Evolutionary conservation across 2,888 invertebrate species (phyloP).

Genomic region (Globia sparganii): DNA sequence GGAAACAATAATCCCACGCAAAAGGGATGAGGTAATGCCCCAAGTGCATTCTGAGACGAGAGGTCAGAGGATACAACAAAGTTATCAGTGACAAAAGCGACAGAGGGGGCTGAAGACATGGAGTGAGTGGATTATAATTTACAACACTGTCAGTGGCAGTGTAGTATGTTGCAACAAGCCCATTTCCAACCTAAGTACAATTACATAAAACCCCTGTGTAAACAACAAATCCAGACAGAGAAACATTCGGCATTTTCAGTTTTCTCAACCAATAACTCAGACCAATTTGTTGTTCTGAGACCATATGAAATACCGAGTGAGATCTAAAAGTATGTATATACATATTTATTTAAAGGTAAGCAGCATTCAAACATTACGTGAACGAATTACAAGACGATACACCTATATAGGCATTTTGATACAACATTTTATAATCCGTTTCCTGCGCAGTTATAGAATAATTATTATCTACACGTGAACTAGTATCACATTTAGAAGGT

Average conservation of each 20-base stretch:
- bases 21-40: not conserved
- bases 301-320: slow-evolving; percentile 6
- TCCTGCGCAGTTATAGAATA: not conserved
- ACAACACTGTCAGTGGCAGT: not conserved
- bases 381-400: slow-evolving; percentile 9
- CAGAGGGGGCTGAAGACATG: not conserved
- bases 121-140: not conserved
- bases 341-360: slow-evolving; percentile 29
- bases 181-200: not conserved
- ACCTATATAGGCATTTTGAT: slow-evolving; percentile 5
- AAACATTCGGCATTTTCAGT: slow-evolving; percentile 5
- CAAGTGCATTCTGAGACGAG: slow-evolving; percentile 1
- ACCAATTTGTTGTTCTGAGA: too few species aligned
- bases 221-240: not conserved
- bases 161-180: not conserved
- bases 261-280: slow-evolving; percentile 7
- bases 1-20: not conserved
- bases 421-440: not conserved
- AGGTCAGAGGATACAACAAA: not conserved
- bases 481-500: slow-evolving; percentile 27
- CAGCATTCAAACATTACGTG: slow-evolving; percentile 23
- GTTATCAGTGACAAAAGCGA: not conserved
- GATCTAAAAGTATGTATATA: slow-evolving; percentile 23
- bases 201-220: not conserved
- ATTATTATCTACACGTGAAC: slow-evolving; percentile 35